Base-by-base conservation (phyloP, 2,888 invertebrate genomes). In the Orchesella flavescens region DNA sequence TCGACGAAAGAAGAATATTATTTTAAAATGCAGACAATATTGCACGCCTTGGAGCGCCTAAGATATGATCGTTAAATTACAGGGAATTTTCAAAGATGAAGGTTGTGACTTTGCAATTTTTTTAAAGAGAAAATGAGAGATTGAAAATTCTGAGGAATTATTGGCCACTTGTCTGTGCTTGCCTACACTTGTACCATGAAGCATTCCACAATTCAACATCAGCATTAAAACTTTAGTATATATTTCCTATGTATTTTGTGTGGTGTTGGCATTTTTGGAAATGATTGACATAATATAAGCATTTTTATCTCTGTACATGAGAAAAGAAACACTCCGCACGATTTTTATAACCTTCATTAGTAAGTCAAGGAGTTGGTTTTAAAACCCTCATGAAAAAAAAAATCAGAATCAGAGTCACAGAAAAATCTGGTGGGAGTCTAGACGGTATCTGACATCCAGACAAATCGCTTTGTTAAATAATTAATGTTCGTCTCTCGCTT, bases 401-500 rank as follows among this genome's bases (percentile, higher is more conserved):
- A 46, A n/a, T 17, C 53, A 12, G 15, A 46, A 49, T 24, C 24
- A 44, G 44, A 13, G 59, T 59, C 2, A 61, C 13, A 66, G 53
- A 57, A 17, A 9, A 17, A 57, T 49, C 71, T 71, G 53, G 78
- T 78, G 78, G 78, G 78, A 71, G 78, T 71, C 49, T 44, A 44
- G 61, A 71, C 53, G 34, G 43, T 71, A 71, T 53, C 71, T 71
- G 71, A 78, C 78, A 72, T 71, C 49, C 74, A 78, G 78, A 78
- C 78, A 78, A 78, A 71, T 78, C 43, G 59, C 63, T 71, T 53
- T 44, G 71, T 55, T 71, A 72, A 78, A 78, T 61, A 78, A 72
- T 78, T 78, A 78, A 71, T 78, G 61, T 71, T 69, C 46, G 71
- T 71, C 63, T 78, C 66, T 71, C 43, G 12, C n/a, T 59, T 17